Conservation (phyloP, 2,113 vertebrate species). For the Marmota monax region DNA sequence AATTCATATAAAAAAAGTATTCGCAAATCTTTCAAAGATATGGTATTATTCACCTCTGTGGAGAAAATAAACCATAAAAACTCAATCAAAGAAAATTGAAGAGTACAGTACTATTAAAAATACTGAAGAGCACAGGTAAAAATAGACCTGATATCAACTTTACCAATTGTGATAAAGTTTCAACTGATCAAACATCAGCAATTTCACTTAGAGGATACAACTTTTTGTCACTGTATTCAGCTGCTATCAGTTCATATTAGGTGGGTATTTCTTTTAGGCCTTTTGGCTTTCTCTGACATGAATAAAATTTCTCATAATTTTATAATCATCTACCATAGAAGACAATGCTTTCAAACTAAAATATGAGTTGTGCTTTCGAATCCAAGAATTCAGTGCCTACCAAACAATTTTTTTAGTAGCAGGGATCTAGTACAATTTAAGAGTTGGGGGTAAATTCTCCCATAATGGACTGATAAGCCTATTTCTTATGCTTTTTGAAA, state of each 20-base stretch:
- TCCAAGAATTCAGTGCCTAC: neutral
- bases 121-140: neutral
- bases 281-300: neutral
- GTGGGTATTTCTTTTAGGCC: neutral
- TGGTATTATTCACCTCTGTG: slow-evolving; percentile 16
- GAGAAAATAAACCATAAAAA: slow-evolving; percentile 45
- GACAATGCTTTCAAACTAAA: slow-evolving; percentile 18
- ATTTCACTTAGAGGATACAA: neutral
- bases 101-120: neutral
- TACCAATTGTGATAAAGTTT: neutral
- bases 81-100: neutral
- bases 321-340: neutral
- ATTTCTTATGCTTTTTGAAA: slow-evolving; percentile 93
- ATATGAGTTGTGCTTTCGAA: slow-evolving; percentile 4
- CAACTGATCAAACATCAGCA: neutral
- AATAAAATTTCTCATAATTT: slow-evolving; percentile 10
- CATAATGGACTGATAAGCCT: slow-evolving; percentile 83
- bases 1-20: slow-evolving; percentile 60
- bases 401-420: neutral
- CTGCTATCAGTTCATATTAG: neutral
- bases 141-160: neutral
- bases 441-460: neutral
- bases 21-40: slow-evolving; percentile 40
- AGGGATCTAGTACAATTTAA: neutral
- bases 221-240: neutral